These are phyloP conservation scores for Epinotia ramella DNA, from an alignment of 2,888 invertebrate species.

Conservation along the genomic window DNA sequence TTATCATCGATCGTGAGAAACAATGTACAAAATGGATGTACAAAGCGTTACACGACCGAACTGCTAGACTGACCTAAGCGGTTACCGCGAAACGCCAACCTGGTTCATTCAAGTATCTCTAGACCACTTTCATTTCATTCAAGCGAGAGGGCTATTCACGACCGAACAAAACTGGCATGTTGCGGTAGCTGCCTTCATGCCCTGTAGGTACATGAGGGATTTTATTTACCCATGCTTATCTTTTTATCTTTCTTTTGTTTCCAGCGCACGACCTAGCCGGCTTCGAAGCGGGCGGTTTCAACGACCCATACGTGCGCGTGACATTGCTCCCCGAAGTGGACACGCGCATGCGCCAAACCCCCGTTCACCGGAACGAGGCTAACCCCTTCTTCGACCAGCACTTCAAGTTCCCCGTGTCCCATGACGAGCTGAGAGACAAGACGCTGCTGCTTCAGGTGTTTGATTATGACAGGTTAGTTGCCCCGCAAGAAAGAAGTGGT, in stretches of 20 bases:
- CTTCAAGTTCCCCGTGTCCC: constrained; percentile 96
- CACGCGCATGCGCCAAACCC: constrained; percentile 92
- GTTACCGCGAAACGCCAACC: too few species aligned
- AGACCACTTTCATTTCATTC: too few species aligned
- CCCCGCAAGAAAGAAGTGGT: not conserved
- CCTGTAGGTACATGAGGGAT: too few species aligned
- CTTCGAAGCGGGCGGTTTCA: constrained; percentile 94
- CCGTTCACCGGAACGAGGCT: constrained; percentile 92
- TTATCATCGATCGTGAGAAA: constrained; percentile 87
- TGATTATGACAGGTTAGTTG: constrained; percentile 81
- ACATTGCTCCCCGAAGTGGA: constrained; percentile 94
- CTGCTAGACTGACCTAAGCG: too few species aligned
- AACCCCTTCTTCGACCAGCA: constrained; percentile 96
- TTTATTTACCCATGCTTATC: too few species aligned
- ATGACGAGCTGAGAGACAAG: constrained; percentile 93
- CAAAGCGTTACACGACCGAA: too few species aligned
- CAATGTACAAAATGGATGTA: too few species aligned
- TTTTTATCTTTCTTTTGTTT: constrained; percentile 41
- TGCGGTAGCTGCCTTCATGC: too few species aligned
- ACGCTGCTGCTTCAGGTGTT: constrained; percentile 90
- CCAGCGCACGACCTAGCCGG: constrained; percentile 93
- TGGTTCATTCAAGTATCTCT: too few species aligned
- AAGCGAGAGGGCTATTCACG: too few species aligned
- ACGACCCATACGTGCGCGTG: constrained; percentile 94
- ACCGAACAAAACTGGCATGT: too few species aligned